Conservation (phyloP, 1,140 invertebrate species). For the Laupala kohalensis region DNA sequence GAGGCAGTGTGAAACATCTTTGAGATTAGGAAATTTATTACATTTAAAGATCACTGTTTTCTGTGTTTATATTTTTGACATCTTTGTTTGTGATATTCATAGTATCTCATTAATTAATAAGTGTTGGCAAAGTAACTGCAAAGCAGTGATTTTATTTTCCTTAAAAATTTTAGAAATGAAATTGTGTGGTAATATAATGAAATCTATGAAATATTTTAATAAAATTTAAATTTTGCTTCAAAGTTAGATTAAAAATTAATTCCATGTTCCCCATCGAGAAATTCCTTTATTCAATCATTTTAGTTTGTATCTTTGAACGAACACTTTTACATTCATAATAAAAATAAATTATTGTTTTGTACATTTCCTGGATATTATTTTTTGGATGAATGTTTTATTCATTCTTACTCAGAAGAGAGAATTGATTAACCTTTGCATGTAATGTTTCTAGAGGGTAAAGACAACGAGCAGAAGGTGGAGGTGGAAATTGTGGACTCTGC, state of each 20-base stretch:
- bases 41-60: no score
- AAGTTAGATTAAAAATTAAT: no score
- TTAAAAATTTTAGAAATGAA: neutral
- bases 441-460: neutral
- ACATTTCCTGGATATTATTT: neutral
- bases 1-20: no score
- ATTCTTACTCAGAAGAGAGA: neutral
- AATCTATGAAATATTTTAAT: no score
- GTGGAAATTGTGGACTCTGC: conserved; percentile 36
- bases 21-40: no score
- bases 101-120: neutral
- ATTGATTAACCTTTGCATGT: neutral
- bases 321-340: neutral
- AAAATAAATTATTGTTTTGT: neutral
- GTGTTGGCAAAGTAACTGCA: no score
- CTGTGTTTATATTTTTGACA: neutral
- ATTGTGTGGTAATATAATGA: neutral
- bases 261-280: no score
- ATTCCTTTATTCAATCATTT: no score
- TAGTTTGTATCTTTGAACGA: no score
- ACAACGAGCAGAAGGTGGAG: conserved; percentile 37
- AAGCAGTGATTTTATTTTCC: neutral
- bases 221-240: no score
- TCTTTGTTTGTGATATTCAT: neutral
- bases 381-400: neutral